These are phyloP conservation scores for Notechis scutatus DNA, from an alignment of 2,113 vertebrate genomes.

Conservation along the genomic window DNA sequence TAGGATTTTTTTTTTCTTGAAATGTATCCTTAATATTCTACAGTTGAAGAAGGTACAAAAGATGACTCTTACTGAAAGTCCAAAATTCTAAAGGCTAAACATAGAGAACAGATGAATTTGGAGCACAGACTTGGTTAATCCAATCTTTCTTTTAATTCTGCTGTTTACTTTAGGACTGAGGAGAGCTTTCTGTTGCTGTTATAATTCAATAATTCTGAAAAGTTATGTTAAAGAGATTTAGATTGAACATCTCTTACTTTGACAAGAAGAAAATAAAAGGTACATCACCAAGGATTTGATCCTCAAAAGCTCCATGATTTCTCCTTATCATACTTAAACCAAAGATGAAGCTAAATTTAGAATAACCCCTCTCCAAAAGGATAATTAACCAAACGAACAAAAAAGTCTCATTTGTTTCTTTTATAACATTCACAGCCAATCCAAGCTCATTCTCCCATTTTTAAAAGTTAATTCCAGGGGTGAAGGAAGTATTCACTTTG, in stretches of 20 bases:
- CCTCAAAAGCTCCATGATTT: constrained; percentile 5
- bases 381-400: not conserved
- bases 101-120: not conserved
- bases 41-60: not conserved
- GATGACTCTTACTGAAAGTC: not conserved
- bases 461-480: not conserved
- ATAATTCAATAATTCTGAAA: not conserved
- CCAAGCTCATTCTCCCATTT: not conserved
- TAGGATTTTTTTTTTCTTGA: not conserved
- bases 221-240: constrained; percentile 16
- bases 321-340: not conserved
- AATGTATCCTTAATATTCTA: constrained; percentile 32
- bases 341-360: not conserved
- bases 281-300: constrained; percentile 1
- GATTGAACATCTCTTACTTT: constrained; percentile 29
- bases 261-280: constrained; percentile 29
- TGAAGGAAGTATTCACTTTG: not conserved
- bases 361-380: not conserved
- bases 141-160: not conserved
- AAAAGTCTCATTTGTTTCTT: not conserved
- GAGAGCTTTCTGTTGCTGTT: not conserved
- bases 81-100: not conserved
- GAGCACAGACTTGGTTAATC: not conserved
- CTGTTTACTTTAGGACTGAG: not conserved
- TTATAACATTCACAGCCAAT: not conserved